A percentile compares a stretch with the other conserved stretches of the same genome.
Evolutionary conservation across 2,113 vertebrate species (phyloP).

Genomic region (Phyllopteryx taeniolatus): DNA sequence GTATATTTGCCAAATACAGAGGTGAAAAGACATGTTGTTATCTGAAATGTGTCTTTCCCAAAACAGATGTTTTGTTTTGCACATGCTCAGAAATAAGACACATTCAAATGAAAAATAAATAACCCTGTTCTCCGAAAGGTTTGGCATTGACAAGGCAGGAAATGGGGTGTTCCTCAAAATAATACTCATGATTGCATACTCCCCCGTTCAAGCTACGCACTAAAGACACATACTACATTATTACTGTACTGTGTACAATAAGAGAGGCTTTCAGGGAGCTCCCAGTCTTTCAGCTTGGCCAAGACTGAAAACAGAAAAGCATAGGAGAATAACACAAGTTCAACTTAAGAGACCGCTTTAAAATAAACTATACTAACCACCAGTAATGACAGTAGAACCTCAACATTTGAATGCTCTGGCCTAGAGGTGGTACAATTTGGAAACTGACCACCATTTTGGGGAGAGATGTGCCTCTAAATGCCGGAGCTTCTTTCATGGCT

Average conservation of each 20-base stretch:
- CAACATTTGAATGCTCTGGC: not conserved
- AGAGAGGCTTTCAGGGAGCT: slow-evolving; percentile 27
- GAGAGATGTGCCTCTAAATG: too few relatives aligned
- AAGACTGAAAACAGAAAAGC: not conserved
- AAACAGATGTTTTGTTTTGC: not conserved
- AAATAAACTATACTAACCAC: not conserved
- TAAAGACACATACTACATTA: slow-evolving; percentile 24
- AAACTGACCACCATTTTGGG: too few relatives aligned
- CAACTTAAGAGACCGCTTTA: not conserved
- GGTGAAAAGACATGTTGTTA: not conserved
- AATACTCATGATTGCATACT: slow-evolving; percentile 31
- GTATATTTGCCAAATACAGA: not conserved
- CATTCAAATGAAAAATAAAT: not conserved
- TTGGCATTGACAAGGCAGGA: slow-evolving; percentile 24
- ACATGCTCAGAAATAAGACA: not conserved
- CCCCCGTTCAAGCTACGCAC: slow-evolving; percentile 1
- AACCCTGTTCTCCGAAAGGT: not conserved
- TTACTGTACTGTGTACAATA: slow-evolving; percentile 23
- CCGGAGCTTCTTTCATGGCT: too few relatives aligned
- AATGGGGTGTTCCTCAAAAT: slow-evolving; percentile 32
- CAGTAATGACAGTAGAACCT: not conserved
- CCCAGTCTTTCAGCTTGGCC: slow-evolving; percentile 1
- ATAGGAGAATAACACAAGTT: slow-evolving; percentile 12
- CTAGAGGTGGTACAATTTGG: not conserved
- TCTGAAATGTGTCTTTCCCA: not conserved